phyloP scores from a whole-genome alignment of 2,113 vertebrate species.

The Hippolais icterina region DNA sequence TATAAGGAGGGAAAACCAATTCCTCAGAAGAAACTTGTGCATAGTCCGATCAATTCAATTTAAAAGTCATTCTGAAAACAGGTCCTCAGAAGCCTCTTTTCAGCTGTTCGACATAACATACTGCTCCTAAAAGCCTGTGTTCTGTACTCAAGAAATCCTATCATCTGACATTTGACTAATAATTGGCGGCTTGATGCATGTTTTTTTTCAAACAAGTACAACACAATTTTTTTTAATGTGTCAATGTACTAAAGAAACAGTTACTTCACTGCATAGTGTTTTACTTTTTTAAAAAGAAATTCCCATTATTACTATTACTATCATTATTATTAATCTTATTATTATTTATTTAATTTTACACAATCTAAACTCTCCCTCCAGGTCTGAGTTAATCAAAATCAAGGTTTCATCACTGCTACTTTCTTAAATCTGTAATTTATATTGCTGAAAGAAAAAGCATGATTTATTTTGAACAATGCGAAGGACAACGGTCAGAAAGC shows the following conservation, averaged over 20 bases:
- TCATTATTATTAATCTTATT: neutral
- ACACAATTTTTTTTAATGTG: neutral
- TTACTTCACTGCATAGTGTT: constrained; percentile 19
- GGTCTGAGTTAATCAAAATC: constrained; percentile 4
- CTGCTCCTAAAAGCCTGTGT: neutral
- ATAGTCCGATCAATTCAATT: neutral
- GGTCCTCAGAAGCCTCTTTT: neutral
- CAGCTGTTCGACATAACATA: neutral
- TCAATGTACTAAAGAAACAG: constrained; percentile 5
- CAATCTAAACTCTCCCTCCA: constrained; percentile 16
- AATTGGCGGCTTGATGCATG: neutral
- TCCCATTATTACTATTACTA: neutral
- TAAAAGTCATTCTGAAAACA: neutral
- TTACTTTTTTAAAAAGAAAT: neutral
- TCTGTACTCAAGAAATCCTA: neutral
- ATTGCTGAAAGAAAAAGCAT: constrained; percentile 6
- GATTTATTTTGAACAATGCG: constrained; percentile 3
- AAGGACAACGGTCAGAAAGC: neutral
- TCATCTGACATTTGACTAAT: neutral
- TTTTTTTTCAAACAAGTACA: constrained; percentile 17
- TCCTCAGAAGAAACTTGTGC: neutral
- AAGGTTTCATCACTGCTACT: neutral
- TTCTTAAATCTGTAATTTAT: constrained; percentile 52
- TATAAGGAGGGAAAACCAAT: constrained; percentile 10
- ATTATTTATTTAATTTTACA: neutral